phyloP scores from a whole-genome alignment of 2,113 vertebrate genomes.

The Heterotis niloticus region DNA sequence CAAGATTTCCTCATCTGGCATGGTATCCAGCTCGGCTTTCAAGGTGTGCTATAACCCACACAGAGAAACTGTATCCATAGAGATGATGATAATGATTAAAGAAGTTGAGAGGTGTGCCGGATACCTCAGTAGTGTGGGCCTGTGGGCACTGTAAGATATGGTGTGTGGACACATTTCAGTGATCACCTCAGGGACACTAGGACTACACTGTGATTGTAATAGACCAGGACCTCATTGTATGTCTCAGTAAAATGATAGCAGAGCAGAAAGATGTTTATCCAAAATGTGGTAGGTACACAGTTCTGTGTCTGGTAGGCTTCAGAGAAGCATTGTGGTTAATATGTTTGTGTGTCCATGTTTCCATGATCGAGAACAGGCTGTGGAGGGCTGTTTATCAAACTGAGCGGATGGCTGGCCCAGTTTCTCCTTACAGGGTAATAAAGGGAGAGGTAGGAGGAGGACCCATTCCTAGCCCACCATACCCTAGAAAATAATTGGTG shows the following conservation, averaged over 20 bases:
- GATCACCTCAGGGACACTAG: too few relatives aligned
- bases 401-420: slow-evolving; percentile 55
- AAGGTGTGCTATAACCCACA: slow-evolving; percentile 54
- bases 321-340: background rate
- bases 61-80: background rate
- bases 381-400: slow-evolving; percentile 62
- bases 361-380: slow-evolving; percentile 44
- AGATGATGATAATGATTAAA: background rate
- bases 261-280: too few relatives aligned
- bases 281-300: too few relatives aligned
- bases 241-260: too few relatives aligned
- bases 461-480: slow-evolving; percentile 17
- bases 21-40: slow-evolving; percentile 54
- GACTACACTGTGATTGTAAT: too few relatives aligned
- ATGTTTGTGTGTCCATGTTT: slow-evolving; percentile 33
- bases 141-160: too few relatives aligned
- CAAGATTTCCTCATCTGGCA: slow-evolving; percentile 59
- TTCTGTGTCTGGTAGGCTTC: too few relatives aligned
- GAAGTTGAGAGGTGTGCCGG: too few relatives aligned
- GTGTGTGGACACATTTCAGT: too few relatives aligned
- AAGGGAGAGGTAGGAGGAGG: background rate
- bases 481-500: background rate
- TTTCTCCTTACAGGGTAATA: slow-evolving; percentile 64
- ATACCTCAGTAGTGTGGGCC: too few relatives aligned
- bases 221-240: too few relatives aligned